These are phyloP conservation scores for Glaucidium brasilianum DNA, from an alignment of 2,113 vertebrate genomes.

Conservation along the genomic window DNA sequence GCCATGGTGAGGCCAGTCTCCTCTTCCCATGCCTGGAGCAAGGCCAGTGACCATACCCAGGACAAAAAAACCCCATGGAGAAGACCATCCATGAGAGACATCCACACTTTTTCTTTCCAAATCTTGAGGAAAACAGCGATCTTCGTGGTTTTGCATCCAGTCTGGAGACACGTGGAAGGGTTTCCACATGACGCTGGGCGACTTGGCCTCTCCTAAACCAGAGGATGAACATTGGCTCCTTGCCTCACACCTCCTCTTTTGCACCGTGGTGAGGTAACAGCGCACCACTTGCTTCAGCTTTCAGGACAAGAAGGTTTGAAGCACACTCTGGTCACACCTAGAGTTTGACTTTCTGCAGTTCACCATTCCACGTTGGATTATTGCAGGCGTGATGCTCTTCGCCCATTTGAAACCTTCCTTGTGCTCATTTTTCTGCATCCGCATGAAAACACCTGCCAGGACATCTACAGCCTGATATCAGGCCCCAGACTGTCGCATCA, in stretches of 20 bases:
- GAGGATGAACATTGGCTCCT: not conserved
- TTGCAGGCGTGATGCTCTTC: not conserved
- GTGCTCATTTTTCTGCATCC: not conserved
- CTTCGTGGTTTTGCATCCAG: not conserved
- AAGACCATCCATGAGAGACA: not conserved
- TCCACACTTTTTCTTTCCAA: not conserved
- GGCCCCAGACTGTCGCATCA: not conserved
- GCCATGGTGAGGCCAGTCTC: not conserved
- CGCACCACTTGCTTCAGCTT: constrained; percentile 9
- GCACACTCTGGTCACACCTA: not conserved
- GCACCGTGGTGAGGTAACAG: constrained; percentile 10
- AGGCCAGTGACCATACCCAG: not conserved
- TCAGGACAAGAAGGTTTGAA: not conserved
- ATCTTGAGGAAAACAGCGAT: not conserved
- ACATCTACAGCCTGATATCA: not conserved
- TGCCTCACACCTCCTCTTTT: not conserved
- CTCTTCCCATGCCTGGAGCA: not conserved
- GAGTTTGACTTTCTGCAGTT: constrained; percentile 3
- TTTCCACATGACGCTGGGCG: not conserved
- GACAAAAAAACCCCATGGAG: not conserved
- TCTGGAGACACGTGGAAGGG: rapidly evolving
- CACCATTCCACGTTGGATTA: not conserved
- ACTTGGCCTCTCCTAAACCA: not conserved
- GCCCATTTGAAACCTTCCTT: not conserved
- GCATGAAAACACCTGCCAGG: not conserved